Percentiles rank a stretch among this genome's conserved stretches.
Conservation (phyloP, 2,888 invertebrate genomes). For the Drosophila affinis region DNA sequence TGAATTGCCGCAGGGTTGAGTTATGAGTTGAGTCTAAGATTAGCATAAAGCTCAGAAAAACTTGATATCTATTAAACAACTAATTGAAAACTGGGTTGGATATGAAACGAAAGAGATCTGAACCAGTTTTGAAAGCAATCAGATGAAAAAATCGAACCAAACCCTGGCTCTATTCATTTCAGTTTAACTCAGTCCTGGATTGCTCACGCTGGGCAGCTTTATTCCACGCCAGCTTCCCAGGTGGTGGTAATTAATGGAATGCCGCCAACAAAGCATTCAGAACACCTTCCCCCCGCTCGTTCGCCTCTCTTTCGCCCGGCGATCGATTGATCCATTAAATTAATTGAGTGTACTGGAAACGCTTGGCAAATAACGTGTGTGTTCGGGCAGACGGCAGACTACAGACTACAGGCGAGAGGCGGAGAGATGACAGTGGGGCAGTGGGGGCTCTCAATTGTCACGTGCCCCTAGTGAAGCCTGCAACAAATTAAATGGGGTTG, state of each 20-base stretch:
- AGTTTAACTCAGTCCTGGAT: neutral
- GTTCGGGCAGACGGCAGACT: constrained; percentile 20
- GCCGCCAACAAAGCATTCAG: constrained; percentile 21
- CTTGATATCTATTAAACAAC: constrained; percentile 19
- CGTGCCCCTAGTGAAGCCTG: constrained; percentile 59
- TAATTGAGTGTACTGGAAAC: constrained; percentile 71
- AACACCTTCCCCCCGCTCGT: constrained; percentile 39
- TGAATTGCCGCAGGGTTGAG: constrained; percentile 33
- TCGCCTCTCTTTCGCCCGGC: constrained; percentile 32
- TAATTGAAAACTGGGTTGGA: constrained; percentile 24
- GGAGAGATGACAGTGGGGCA: neutral
- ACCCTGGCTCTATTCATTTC: constrained; percentile 13
- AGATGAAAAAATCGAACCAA: neutral
- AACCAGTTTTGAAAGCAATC: constrained; percentile 16
- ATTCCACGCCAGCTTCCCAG: constrained; percentile 22
- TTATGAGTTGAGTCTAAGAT: constrained; percentile 44
- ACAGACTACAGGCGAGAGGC: neutral
- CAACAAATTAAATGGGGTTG: constrained; percentile 59
- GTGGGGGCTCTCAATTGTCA: constrained; percentile 45
- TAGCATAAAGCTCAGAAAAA: constrained; percentile 52
- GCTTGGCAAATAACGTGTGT: constrained; percentile 51
- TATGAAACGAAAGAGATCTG: neutral
- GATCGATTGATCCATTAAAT: constrained; percentile 76
- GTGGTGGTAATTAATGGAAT: constrained; percentile 52
- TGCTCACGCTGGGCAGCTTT: neutral